These are phyloP conservation scores for Genyomyrus donnyi DNA, from an alignment of 2,113 vertebrate genomes.

Conservation along the genomic window DNA sequence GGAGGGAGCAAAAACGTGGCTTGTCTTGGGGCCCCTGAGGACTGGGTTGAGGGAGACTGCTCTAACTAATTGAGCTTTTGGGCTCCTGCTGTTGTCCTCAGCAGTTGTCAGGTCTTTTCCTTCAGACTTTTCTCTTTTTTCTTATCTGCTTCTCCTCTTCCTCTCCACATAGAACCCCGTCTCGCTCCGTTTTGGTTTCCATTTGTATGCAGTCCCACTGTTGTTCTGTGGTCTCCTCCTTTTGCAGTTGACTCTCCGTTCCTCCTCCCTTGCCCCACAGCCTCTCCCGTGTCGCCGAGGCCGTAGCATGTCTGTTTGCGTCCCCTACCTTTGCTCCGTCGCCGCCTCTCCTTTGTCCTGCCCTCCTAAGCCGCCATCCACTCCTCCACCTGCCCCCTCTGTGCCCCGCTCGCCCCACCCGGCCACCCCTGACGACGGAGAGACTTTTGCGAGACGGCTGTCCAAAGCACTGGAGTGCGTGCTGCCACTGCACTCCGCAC, in stretches of 20 bases:
- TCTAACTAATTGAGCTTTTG: not conserved
- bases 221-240: conserved; percentile 7
- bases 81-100: not conserved
- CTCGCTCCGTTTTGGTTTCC: not conserved
- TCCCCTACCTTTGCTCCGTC: conserved; percentile 69
- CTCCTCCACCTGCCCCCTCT: conserved; percentile 74
- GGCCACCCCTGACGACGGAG: conserved; percentile 61
- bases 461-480: conserved; percentile 93
- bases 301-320: conserved; percentile 97
- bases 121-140: not conserved
- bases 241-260: conserved; percentile 28
- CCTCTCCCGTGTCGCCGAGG: conserved; percentile 68
- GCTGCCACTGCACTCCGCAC: conserved; percentile 82
- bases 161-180: not conserved
- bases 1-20: not conserved
- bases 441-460: conserved; percentile 89
- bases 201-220: not conserved
- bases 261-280: conserved; percentile 49
- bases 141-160: conserved; percentile 12
- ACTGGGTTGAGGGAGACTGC: not conserved
- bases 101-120: not conserved
- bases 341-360: conserved; percentile 62
- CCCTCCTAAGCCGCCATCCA: conserved; percentile 65
- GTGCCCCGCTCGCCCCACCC: conserved; percentile 68
- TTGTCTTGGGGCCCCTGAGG: not conserved